Evolutionary conservation across 1,140 invertebrate genomes (phyloP), one percentile per base, ranked within the genome.

Genomic region (Nomia melanderi): DNA sequence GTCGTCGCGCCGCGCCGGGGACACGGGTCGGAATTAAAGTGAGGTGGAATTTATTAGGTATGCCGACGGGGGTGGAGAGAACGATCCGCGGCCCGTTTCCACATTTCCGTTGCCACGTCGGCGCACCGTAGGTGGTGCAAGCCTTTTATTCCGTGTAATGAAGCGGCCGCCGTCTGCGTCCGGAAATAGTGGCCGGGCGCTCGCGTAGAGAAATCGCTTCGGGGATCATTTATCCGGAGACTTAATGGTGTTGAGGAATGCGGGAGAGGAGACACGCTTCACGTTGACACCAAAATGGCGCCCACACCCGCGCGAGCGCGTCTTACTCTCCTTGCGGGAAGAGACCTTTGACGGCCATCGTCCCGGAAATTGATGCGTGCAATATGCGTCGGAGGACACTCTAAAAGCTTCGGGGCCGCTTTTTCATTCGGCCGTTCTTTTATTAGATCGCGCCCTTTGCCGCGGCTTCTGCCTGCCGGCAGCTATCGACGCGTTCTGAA

Each of bases 171-270:
- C 66, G 39, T 50, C 54, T 25, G n/a, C 62, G 65, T 84, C 72
- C 78, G 82, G 82, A 83, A 84, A 84, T 84, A 83, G 81, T 80
- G 57, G 41, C 31, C 23, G 39, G 25, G 12, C 25, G 53, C 64
- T 64, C 66, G 54, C 75, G 60, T 79, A 83, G 62, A 44, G 50
- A 50, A 71, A 65, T 78, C 82, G 78, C 64, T 85, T 80, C 54
- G 75, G 50, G 75, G 83, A 80, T 83, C 83, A 74, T 86, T 87
- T 86, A 87, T 86, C 27, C 86, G 73, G 54, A 72, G 56, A 83
- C 69, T 87, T 87, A 83, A 87, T 86, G 85, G 77, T 59, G 79
- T 33, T 65, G 50, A 25, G 69, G 79, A 81, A 81, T 82, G 64
- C 63, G 54, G 14, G 73, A 36, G 62, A 47, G 77, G 65, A 62